These are phyloP conservation scores for Galerucella calmariensis DNA, from an alignment of 2,888 invertebrate genomes.

Conservation along the genomic window DNA sequence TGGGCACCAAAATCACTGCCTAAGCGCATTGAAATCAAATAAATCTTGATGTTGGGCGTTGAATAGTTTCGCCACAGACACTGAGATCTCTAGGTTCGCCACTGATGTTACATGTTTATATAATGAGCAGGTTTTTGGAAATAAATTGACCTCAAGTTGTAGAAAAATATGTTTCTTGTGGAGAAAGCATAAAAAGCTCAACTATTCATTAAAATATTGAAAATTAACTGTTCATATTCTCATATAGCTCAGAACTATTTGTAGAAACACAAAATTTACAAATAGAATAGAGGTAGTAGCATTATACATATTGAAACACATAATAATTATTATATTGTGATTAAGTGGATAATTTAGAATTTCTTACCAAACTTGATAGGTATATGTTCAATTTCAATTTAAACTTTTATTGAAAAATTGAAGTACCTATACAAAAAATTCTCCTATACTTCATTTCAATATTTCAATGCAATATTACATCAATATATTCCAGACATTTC, in stretches of 20 bases:
- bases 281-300: conserved; percentile 1
- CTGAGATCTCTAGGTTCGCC: no score
- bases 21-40: no score
- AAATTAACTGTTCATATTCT: not conserved
- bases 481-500: not conserved
- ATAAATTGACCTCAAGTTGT: no score
- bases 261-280: not conserved
- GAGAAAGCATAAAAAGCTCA: no score
- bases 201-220: not conserved
- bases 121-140: no score
- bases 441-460: not conserved
- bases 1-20: no score
- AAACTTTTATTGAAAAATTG: no score
- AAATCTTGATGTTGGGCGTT: no score
- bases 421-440: not conserved
- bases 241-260: not conserved
- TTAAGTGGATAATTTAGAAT: not conserved
- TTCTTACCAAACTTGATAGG: not conserved
- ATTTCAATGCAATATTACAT: not conserved
- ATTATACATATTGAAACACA: not conserved
- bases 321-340: not conserved
- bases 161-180: no score
- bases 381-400: no score
- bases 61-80: no score
- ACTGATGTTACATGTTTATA: no score